A percentile compares a stretch with the other conserved stretches of the same genome.
phyloP scores from a whole-genome alignment of 2,113 vertebrate species.

The Morone chrysops region DNA sequence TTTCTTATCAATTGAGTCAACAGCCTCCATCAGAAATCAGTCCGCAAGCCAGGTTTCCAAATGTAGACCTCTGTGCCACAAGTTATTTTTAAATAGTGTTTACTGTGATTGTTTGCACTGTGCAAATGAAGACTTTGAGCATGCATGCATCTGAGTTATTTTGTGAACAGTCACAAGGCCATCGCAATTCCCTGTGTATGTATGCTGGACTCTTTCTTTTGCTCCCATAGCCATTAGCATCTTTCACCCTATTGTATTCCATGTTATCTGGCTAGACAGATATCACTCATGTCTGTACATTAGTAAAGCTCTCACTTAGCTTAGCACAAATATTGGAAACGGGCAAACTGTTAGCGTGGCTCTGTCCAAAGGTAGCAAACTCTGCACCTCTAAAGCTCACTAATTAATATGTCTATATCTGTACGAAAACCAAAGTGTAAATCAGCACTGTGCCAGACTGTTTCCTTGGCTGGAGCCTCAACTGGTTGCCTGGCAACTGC shows the following conservation, averaged over 20 bases:
- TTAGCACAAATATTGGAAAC: background rate
- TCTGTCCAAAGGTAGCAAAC: background rate
- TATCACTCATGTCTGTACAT: background rate
- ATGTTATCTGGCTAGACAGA: background rate
- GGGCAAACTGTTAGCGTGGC: background rate
- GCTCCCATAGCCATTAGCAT: background rate
- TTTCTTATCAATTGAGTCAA: constrained; percentile 52
- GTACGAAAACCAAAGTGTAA: too few species aligned
- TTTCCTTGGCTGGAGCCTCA: background rate
- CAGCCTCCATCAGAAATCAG: constrained; percentile 33
- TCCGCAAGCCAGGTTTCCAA: constrained; percentile 5
- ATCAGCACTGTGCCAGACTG: too few species aligned
- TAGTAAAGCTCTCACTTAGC: background rate
- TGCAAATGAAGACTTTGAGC: background rate
- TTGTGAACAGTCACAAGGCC: background rate
- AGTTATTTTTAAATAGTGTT: constrained; percentile 26
- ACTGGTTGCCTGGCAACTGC: background rate
- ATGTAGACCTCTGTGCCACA: constrained; percentile 23
- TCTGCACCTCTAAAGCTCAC: background rate
- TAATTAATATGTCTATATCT: too few species aligned
- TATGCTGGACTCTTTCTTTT: background rate
- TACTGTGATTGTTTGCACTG: constrained; percentile 9
- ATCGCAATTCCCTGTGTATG: background rate
- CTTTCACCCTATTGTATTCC: background rate
- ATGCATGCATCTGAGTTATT: too few species aligned